Evolutionary conservation across 2,113 vertebrate genomes (phyloP), one percentile per base, ranked within the genome.

Genomic region (Orycteropus afer): DNA sequence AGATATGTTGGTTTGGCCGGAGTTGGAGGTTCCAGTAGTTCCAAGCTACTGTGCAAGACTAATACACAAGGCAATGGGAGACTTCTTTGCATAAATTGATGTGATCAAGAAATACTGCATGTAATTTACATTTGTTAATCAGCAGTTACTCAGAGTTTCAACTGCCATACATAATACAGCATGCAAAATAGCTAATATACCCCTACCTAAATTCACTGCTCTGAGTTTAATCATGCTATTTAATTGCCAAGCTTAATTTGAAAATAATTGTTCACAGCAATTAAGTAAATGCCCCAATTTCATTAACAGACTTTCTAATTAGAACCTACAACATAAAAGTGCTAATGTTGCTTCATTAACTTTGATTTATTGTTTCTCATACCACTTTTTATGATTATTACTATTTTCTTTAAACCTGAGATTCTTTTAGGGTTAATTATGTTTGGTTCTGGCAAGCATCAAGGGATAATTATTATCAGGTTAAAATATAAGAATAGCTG

Each of bases 181-280:
- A 97, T 79, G 88, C 63, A 90, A 97, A 97, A 97, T 78, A 95
- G 92, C 96, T 96, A 94, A 45, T 81, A 82, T 97, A 95, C 94
- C 95, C 94, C 85, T 96, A 92, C 95, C 95, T 98, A 97, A 97
- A 97, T 93, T 93, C 79, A 95, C 91, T 96, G 95, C 93, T 95
- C 94, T 94, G 93, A 97, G 96, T 92, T 98, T 98, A 98, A 98
- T 98, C 98, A 97, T 97, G 95, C 94, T 98, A 98, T 98, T 98
- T 98, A 98, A 98, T 98, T 98, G 96, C 95, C 85, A 94, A 86
- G 86, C 97, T 98, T 98, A 98, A 98, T 98, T 98, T 98, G 98
- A 98, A 98, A 98, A 98, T 98, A 98, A 98, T 98, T 98, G 98
- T 98, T 98, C 98, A 96, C 92, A 98, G 98, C 97, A 98, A 98